Evolutionary conservation across 2,797 vertebrate species (phyloP), one percentile per base, ranked within the genome.

Genomic region (Pristis pectinata): DNA sequence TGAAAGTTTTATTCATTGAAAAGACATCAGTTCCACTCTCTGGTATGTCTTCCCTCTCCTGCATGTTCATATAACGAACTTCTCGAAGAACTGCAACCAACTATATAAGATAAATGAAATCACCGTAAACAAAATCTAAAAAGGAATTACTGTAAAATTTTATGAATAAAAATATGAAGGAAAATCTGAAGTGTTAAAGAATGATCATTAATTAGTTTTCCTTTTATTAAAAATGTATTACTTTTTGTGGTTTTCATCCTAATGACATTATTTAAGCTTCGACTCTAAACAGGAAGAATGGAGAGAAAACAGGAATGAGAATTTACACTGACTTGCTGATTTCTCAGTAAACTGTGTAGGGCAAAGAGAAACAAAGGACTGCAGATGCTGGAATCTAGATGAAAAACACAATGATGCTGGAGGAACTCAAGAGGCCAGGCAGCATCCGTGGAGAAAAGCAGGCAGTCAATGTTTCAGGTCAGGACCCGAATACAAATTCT

Each of bases 11-110:
- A 0, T 96, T 96, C 27, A 97, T 96, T 0, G 96, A 95, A 64
- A 97, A 97, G 87, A 98, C 96, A 0, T 11, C 95, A 94, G 95
- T 64, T 0, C 97, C 97, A 0, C 95, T 96, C 3, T 0, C 3
- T 0, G 97, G 97, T 17, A 98, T 97, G 1, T 95, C 96, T 4
- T 95, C 2, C 94, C 97, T 97, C 22, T 96, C 95, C 96, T 97
- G 97, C 95, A 97, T 96, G 8, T 95, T 96, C 95, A 98, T 56
- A 94, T 97, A 98, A 95, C 97, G 97, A 95, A 98, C 97, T 93
- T 98, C 97, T 44, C 97, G 95, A 79, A 98, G 96, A n/a, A 97
- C 96, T 0, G 96, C 96, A 1, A 96, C 30, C 67, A 98, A 41
- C 98, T 98, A 94, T 0, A 24, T 22, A 94, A 49, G 76, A 94